These are phyloP conservation scores for Lasioglossum calceatum DNA, from an alignment of 2,888 invertebrate species.

Conservation along the genomic window DNA sequence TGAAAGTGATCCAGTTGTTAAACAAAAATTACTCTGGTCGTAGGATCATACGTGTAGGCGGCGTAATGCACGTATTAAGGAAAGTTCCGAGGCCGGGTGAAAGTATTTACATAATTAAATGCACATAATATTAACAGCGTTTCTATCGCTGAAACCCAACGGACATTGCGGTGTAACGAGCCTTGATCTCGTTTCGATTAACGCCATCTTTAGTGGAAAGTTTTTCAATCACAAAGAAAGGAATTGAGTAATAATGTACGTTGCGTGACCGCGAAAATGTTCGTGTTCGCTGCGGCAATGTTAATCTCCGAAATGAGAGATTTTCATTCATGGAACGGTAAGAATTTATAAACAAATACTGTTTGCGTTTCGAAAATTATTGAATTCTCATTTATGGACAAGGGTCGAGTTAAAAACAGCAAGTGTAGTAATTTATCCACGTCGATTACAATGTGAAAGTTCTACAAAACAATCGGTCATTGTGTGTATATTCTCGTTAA, in stretches of 20 bases:
- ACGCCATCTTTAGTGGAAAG: too few relatives aligned
- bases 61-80: not conserved
- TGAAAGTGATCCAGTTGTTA: slow-evolving; percentile 1
- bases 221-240: not conserved
- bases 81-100: slow-evolving; percentile 5
- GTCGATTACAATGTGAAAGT: not conserved
- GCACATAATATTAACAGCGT: slow-evolving; percentile 29
- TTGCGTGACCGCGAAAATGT: not conserved
- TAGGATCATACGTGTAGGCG: too few relatives aligned
- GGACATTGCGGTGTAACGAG: not conserved
- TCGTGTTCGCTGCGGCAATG: not conserved
- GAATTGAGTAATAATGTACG: not conserved
- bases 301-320: not conserved
- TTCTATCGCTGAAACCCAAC: slow-evolving; percentile 13
- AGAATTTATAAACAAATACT: not conserved
- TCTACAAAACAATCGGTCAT: slow-evolving; percentile 23
- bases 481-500: slow-evolving; percentile 37
- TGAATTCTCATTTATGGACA: not conserved
- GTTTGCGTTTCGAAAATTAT: not conserved
- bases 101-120: slow-evolving; percentile 31
- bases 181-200: slow-evolving; percentile 29
- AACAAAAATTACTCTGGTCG: not conserved
- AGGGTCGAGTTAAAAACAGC: too few relatives aligned
- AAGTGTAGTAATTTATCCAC: not conserved
- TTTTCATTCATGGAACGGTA: not conserved